phyloP scores from a whole-genome alignment of 2,797 vertebrate genomes.

The Premnoplex brunnescens region DNA sequence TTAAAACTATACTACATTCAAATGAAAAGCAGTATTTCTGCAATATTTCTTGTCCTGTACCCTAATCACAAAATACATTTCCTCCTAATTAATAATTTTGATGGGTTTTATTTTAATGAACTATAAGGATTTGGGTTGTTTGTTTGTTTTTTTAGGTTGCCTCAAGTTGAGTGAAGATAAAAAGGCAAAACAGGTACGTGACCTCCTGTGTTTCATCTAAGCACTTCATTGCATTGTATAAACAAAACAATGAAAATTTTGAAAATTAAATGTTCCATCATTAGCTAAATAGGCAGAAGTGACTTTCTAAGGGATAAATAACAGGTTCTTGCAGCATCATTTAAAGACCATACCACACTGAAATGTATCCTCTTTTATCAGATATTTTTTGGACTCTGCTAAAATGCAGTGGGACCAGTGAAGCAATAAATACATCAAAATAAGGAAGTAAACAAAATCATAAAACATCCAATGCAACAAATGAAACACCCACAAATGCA shows the following conservation, averaged over 20 bases:
- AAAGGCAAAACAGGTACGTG: background rate
- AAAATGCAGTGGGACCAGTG: background rate
- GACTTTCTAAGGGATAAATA: slow-evolving; percentile 27
- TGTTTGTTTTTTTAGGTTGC: background rate
- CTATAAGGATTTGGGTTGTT: background rate
- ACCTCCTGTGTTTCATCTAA: background rate
- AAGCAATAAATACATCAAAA: slow-evolving; percentile 68
- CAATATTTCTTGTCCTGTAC: background rate
- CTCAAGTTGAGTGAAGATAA: background rate
- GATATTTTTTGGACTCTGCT: background rate
- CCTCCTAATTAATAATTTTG: slow-evolving; percentile 21
- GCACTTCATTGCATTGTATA: background rate
- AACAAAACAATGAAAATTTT: background rate
- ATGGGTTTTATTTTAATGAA: slow-evolving; percentile 18
- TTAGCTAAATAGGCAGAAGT: slow-evolving; percentile 38
- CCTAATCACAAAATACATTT: background rate
- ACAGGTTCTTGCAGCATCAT: background rate
- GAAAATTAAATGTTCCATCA: slow-evolving; percentile 41
- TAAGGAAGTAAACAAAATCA: slow-evolving; percentile 60
- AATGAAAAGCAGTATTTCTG: background rate
- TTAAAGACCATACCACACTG: background rate
- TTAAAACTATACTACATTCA: background rate
- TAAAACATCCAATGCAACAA: slow-evolving; percentile 37
- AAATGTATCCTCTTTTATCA: background rate
- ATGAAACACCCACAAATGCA: slow-evolving; percentile 19